These are phyloP conservation scores for Lordiphosa clarofinis DNA, from an alignment of 1,140 invertebrate genomes.

Conservation along the genomic window DNA sequence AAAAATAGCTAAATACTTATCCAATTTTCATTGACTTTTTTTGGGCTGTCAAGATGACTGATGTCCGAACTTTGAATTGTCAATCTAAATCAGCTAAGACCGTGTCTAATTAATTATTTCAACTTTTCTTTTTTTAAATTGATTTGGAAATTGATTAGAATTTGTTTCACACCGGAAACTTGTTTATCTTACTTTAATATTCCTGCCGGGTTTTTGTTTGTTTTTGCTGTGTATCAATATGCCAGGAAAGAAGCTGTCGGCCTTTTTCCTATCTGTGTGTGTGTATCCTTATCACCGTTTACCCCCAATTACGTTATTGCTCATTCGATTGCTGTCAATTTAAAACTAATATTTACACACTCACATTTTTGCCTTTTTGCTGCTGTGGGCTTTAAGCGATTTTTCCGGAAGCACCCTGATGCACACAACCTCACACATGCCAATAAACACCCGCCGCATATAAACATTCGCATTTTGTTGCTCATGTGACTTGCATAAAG, in stretches of 20 bases:
- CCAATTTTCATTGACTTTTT: too few relatives aligned
- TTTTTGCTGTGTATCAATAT: neutral
- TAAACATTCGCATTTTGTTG: slow-evolving; percentile 51
- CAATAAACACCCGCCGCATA: slow-evolving; percentile 51
- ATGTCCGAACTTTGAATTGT: too few relatives aligned
- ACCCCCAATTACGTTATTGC: slow-evolving; percentile 63
- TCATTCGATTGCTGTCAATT: slow-evolving; percentile 68
- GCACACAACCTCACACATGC: slow-evolving; percentile 1
- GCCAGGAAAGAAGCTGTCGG: neutral
- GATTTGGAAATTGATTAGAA: too few relatives aligned
- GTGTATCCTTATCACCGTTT: slow-evolving; percentile 30
- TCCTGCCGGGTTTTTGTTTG: neutral
- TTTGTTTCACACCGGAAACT: too few relatives aligned
- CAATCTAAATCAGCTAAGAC: too few relatives aligned
- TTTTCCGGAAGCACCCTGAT: slow-evolving; percentile 18
- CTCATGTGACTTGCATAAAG: slow-evolving; percentile 31
- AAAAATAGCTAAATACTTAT: too few relatives aligned
- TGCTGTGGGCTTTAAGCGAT: slow-evolving; percentile 22
- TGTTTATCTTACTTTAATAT: too few relatives aligned
- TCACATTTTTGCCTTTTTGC: slow-evolving; percentile 25
- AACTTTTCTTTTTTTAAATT: too few relatives aligned
- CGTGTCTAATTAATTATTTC: too few relatives aligned
- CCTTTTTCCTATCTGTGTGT: neutral
- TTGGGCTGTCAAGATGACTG: too few relatives aligned
- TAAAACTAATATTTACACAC: slow-evolving; percentile 72